Evolutionary conservation across 2,113 vertebrate genomes (phyloP).

Genomic region (Amblyornis subalaris): DNA sequence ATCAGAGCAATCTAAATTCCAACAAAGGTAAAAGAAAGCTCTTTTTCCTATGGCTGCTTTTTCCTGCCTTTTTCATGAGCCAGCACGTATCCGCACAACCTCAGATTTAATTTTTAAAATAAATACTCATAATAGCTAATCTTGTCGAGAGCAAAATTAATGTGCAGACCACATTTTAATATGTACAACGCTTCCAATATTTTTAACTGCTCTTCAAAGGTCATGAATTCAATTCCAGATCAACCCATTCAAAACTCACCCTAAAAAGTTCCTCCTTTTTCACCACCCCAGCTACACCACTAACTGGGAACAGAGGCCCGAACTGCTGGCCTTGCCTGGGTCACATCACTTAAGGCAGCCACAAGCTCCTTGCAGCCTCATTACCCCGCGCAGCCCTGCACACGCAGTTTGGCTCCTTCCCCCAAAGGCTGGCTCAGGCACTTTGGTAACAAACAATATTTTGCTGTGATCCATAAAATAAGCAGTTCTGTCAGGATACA

Average conservation of each 20-base stretch:
- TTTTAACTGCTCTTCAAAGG: not conserved
- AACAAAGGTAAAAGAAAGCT: not conserved
- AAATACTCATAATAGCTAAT: not conserved
- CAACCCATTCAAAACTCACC: not conserved
- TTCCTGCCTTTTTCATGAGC: not conserved
- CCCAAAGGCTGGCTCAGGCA: not conserved
- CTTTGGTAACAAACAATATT: not conserved
- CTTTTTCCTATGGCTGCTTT: not conserved
- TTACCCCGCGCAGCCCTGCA: not conserved
- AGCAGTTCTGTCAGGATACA: not conserved
- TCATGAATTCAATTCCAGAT: not conserved
- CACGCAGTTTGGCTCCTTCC: not conserved
- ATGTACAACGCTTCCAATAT: not conserved
- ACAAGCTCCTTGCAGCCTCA: not conserved
- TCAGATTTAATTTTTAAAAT: not conserved
- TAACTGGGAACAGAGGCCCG: not conserved
- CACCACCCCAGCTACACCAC: not conserved
- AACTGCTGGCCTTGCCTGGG: not conserved
- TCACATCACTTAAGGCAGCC: fast-evolving
- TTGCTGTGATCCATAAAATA: not conserved
- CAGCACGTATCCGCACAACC: not conserved
- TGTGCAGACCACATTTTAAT: not conserved
- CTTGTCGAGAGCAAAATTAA: not conserved
- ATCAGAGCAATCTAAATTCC: not conserved
- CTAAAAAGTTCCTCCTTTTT: not conserved